phyloP scores from a whole-genome alignment of 2,797 vertebrate species.

The Pelobates cultripes region DNA sequence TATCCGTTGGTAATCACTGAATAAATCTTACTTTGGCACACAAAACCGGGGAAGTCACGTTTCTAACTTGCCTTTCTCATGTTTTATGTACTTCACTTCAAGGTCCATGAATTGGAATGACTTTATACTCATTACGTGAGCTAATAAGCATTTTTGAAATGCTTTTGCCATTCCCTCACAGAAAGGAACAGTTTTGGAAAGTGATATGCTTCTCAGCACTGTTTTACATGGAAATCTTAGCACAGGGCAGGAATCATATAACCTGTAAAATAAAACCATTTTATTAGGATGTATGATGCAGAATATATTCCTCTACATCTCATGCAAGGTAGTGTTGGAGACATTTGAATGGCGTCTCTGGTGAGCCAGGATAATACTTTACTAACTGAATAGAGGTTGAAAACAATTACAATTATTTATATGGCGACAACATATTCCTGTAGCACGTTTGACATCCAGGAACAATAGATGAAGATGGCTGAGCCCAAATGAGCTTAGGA shows the following conservation, averaged over 20 bases:
- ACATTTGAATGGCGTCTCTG: no score
- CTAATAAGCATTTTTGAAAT: slow-evolving; percentile 53
- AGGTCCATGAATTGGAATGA: slow-evolving; percentile 29
- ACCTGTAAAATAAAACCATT: not conserved
- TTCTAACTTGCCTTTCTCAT: slow-evolving; percentile 10
- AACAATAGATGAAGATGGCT: no score
- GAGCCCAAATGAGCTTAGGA: no score
- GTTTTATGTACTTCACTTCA: slow-evolving; percentile 30
- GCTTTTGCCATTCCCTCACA: slow-evolving; percentile 16
- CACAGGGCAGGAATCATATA: slow-evolving; percentile 26
- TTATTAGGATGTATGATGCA: not conserved
- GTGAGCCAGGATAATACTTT: no score
- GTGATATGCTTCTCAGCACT: not conserved
- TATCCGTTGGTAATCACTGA: not conserved
- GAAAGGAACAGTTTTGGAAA: slow-evolving; percentile 6
- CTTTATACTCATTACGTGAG: slow-evolving; percentile 39
- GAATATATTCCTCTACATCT: not conserved
- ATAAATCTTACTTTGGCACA: slow-evolving; percentile 21
- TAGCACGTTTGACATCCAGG: no score
- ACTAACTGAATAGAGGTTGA: no score
- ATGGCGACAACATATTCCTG: no score
- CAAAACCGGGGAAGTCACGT: not conserved
- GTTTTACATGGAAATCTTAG: not conserved
- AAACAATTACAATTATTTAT: no score
- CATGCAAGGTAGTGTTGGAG: no score